Evolutionary conservation across 2,888 invertebrate species (phyloP).

Genomic region (Harmothoe impar): DNA sequence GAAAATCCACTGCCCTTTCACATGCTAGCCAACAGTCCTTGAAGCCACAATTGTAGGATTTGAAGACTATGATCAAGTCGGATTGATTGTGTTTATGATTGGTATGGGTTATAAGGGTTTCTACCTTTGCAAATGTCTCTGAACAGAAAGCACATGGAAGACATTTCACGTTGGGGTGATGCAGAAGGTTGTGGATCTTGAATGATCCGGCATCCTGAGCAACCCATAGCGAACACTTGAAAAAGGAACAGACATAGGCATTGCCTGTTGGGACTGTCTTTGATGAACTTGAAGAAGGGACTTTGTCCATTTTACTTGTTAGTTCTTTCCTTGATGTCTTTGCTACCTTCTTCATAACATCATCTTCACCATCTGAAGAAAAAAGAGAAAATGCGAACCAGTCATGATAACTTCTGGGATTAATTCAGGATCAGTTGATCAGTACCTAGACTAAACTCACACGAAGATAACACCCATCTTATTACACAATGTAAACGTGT

Average conservation of each 20-base stretch:
- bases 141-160: conserved; percentile 29
- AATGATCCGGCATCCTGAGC: conserved; percentile 26
- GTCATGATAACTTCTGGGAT: too few relatives aligned
- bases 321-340: not conserved
- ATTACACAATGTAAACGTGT: too few relatives aligned
- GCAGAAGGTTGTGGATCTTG: conserved; percentile 25
- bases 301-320: not conserved
- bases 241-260: conserved; percentile 19
- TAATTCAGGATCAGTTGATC: too few relatives aligned
- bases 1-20: not conserved
- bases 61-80: not conserved
- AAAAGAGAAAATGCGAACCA: too few relatives aligned
- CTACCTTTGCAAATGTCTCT: not conserved
- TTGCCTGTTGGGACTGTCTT: not conserved
- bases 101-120: not conserved
- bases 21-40: conserved; percentile 40
- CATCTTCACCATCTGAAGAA: not conserved
- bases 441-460: too few relatives aligned
- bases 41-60: conserved; percentile 23
- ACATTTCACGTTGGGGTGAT: not conserved
- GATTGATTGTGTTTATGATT: not conserved
- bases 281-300: not conserved
- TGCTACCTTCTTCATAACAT: not conserved
- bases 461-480: too few relatives aligned
- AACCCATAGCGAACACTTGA: conserved; percentile 1